A percentile compares a stretch with the other conserved stretches of the same genome.
phyloP scores from a whole-genome alignment of 2,113 vertebrate species.

The Cygnus atratus region DNA sequence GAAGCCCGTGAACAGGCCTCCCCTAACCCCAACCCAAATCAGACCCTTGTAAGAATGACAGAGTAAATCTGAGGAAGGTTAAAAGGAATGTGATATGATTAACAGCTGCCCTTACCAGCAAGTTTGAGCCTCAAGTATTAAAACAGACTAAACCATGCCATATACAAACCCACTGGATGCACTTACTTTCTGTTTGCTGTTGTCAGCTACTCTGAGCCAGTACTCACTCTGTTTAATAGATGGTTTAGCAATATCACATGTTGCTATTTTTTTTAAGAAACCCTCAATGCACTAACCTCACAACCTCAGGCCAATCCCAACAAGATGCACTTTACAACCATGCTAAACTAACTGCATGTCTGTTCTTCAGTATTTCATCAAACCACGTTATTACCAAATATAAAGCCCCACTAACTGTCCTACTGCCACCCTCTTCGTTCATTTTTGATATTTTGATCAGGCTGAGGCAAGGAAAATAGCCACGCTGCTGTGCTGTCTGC shows the following conservation, averaged over 20 bases:
- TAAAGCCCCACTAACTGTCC: not conserved
- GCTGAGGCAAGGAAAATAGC: not conserved
- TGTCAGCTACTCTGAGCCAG: not conserved
- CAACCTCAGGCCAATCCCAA: not conserved
- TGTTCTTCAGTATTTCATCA: not conserved
- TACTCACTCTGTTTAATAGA: not conserved
- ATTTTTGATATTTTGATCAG: not conserved
- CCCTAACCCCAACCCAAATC: conserved; percentile 13
- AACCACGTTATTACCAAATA: not conserved
- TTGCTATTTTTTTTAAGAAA: not conserved
- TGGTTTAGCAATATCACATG: not conserved
- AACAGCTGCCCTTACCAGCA: conserved; percentile 25
- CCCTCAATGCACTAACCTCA: conserved; percentile 49
- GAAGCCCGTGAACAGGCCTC: conserved; percentile 26
- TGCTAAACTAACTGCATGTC: not conserved
- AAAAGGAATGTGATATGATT: conserved; percentile 36
- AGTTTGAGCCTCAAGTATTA: not conserved
- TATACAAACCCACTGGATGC: not conserved
- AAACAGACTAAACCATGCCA: not conserved
- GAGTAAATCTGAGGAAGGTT: conserved; percentile 50
- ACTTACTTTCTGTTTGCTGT: not conserved
- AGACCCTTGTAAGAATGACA: conserved; percentile 51
- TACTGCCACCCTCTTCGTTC: not conserved
- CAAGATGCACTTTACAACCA: not conserved
- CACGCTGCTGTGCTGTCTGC: not conserved